Base-by-base conservation (phyloP, 1,140 invertebrate genomes). In the Hyles vespertilio region DNA sequence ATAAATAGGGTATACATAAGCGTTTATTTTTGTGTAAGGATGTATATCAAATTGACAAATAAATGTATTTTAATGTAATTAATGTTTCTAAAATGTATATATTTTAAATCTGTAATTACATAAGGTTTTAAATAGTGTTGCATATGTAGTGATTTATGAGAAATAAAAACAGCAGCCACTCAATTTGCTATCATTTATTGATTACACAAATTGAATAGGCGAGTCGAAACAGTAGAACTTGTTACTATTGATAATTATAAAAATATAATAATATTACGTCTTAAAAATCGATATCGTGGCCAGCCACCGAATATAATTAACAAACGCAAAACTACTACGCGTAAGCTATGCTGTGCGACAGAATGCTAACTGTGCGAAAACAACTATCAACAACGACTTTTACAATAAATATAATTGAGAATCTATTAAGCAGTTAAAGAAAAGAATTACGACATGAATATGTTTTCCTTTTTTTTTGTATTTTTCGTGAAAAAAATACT, bases 171-270 rank as follows among this genome's bases (percentile, higher is more conserved):
- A n/a, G 12, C 54, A 63, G 51, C 61, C 54, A 46, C 51, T 79
- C 84, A 88, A 88, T 88, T 85, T 87, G 82, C 76, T 77, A 84
- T 85, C 74, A 77, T 88, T 88, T 88, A 87, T 89, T 89, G 81
- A 89, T 84, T 77, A 84, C 67, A 84, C 82, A 85, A 89, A 88
- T 87, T 87, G 82, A 85, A 72, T 70, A 79, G 70, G 72, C 70
- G 75, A 81, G 59, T 81, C 65, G 74, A 77, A 84, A 87, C 75
- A 84, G 67, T 71, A 64, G 61, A 65, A 65, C 58, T 67, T 72
- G 58, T 62, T 68, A 69, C 12, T 10, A 79, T 67, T 69, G 69
- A 57, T 51, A 51, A 51, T 69, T 69, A 72, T 81, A 76, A 79
- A 79, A 78, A 81, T 81, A 84, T 84, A 81, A 59, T 61, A 65